Evolutionary conservation across 2,113 vertebrate species (phyloP).

Genomic region (Microtus ochrogaster): DNA sequence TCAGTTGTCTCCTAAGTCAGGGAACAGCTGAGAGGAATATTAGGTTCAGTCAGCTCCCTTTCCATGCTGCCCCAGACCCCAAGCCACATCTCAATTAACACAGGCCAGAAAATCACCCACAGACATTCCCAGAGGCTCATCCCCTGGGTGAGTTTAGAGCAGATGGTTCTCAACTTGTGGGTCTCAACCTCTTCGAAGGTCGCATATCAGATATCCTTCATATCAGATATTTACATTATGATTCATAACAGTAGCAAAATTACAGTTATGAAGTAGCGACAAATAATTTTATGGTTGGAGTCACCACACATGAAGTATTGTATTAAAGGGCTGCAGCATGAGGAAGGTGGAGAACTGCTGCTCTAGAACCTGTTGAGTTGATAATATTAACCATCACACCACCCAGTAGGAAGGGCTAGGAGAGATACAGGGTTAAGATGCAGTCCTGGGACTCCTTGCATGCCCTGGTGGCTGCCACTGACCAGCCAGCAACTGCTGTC

Average conservation of each 20-base stretch:
- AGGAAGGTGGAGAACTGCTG: neutral
- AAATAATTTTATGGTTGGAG: neutral
- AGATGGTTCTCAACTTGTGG: neutral
- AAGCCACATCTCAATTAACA: neutral
- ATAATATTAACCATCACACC: neutral
- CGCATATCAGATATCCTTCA: neutral
- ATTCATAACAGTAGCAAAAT: neutral
- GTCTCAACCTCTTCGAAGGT: neutral
- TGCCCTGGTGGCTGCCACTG: neutral
- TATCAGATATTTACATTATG: neutral
- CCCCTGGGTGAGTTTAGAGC: neutral
- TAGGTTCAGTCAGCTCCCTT: no score
- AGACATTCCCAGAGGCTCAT: neutral
- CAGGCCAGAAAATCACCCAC: no score
- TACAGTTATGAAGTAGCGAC: neutral
- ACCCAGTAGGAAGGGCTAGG: neutral
- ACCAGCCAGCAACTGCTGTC: neutral
- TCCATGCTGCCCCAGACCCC: neutral
- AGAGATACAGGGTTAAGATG: rapidly evolving
- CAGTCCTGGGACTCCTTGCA: neutral
- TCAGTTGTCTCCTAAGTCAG: neutral
- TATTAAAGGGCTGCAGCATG: neutral
- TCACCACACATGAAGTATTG: neutral
- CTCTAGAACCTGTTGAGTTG: neutral
- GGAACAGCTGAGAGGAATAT: neutral